Conservation (phyloP, 23 tunicate genomes). For the Styela plicata region DNA sequence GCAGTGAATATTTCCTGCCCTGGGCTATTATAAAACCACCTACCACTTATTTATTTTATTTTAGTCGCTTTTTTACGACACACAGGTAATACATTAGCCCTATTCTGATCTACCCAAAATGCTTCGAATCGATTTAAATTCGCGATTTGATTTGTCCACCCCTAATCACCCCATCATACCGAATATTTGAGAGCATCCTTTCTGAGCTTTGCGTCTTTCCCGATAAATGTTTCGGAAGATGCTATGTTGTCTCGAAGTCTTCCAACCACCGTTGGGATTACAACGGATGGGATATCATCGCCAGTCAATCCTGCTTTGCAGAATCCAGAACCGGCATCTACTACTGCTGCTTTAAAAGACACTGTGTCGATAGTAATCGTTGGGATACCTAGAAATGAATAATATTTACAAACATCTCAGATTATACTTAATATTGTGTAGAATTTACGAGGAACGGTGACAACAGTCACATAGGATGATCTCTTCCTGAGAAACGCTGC, state of each 20-base stretch:
- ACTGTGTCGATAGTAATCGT: slow-evolving; percentile 23
- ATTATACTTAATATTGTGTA: not conserved
- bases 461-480: no score
- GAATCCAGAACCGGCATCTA: slow-evolving; percentile 56
- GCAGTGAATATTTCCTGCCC: no score
- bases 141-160: no score
- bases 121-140: no score
- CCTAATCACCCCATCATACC: no score
- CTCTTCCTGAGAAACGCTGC: no score
- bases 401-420: not conserved
- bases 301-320: slow-evolving; percentile 61
- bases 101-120: no score
- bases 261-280: slow-evolving; percentile 62
- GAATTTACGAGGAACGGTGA: no score
- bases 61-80: no score
- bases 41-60: no score
- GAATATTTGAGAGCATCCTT: slow-evolving; percentile 41
- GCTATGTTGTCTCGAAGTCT: slow-evolving; percentile 29
- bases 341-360: slow-evolving; percentile 28
- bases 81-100: no score
- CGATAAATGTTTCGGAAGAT: slow-evolving; percentile 37
- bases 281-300: slow-evolving; percentile 66
- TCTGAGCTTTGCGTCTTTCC: slow-evolving; percentile 60
- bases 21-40: no score
- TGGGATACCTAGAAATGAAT: slow-evolving; percentile 27